phyloP scores from a whole-genome alignment of 2,113 vertebrate species.

The human (Homo sapiens) region DNA sequence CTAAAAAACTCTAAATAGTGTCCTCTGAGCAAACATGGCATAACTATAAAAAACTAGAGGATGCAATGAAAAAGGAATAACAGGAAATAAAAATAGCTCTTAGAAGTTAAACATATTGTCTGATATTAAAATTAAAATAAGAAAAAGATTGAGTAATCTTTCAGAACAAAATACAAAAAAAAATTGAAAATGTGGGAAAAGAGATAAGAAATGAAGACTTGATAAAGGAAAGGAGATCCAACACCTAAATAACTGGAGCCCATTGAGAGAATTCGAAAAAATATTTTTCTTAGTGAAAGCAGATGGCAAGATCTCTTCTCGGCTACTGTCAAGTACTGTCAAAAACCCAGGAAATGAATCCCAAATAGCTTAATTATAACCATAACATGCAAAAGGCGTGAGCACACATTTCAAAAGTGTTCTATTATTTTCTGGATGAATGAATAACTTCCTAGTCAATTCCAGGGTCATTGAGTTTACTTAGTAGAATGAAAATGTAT shows the following conservation, averaged over 20 bases:
- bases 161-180: not conserved
- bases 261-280: not conserved
- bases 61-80: not conserved
- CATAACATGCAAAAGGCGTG: not conserved
- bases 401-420: not conserved
- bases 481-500: slow-evolving; percentile 34
- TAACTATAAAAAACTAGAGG: not conserved
- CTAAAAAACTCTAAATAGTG: not conserved
- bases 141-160: not conserved
- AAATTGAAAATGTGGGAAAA: not conserved
- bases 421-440: not conserved
- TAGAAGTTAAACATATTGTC: not conserved
- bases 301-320: not conserved
- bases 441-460: not conserved
- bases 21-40: not conserved
- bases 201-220: not conserved
- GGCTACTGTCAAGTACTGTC: not conserved
- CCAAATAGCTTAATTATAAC: not conserved
- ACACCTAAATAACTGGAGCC: not conserved
- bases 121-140: not conserved
- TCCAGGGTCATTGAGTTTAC: not conserved
- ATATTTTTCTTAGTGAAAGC: not conserved
- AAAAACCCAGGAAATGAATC: not conserved
- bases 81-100: not conserved
- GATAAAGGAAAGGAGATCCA: not conserved